Evolutionary conservation across 2,797 vertebrate genomes (phyloP).

Genomic region (Fistularia tabacaria): DNA sequence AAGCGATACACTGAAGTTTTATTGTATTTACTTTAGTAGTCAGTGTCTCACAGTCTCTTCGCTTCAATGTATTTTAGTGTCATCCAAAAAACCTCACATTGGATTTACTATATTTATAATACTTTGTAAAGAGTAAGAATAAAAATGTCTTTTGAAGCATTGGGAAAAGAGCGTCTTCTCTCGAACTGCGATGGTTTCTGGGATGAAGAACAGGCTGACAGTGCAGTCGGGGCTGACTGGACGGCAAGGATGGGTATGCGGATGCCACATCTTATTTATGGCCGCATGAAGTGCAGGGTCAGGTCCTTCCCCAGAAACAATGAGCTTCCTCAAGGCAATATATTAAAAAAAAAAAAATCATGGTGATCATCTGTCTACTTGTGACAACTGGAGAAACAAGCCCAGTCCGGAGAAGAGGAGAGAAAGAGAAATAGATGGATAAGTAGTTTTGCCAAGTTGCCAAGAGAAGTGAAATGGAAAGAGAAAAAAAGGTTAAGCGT

Average conservation of each 20-base stretch:
- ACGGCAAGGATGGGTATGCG: conserved; percentile 45
- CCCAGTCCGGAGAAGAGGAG: conserved; percentile 34
- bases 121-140: too few relatives aligned
- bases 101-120: neutral
- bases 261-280: conserved; percentile 71
- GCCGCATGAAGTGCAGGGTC: conserved; percentile 68
- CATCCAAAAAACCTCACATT: neutral
- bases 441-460: conserved; percentile 10
- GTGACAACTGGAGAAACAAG: conserved; percentile 40
- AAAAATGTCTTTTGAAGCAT: too few relatives aligned
- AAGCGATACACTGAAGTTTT: conserved; percentile 3
- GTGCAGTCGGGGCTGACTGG: conserved; percentile 18
- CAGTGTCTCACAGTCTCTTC: neutral
- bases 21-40: neutral
- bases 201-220: too few relatives aligned
- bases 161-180: conserved; percentile 12
- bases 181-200: conserved; percentile 16
- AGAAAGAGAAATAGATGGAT: conserved; percentile 18
- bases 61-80: conserved; percentile 2
- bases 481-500: neutral
- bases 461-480: neutral
- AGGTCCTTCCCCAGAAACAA: conserved; percentile 61
- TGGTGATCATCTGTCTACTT: conserved; percentile 44
- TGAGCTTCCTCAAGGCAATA: conserved; percentile 59
- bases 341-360: conserved; percentile 52